Evolutionary conservation across 92 coral and sea anemone genomes (phyloP).

Genomic region (Anthopleura xanthogrammica): DNA sequence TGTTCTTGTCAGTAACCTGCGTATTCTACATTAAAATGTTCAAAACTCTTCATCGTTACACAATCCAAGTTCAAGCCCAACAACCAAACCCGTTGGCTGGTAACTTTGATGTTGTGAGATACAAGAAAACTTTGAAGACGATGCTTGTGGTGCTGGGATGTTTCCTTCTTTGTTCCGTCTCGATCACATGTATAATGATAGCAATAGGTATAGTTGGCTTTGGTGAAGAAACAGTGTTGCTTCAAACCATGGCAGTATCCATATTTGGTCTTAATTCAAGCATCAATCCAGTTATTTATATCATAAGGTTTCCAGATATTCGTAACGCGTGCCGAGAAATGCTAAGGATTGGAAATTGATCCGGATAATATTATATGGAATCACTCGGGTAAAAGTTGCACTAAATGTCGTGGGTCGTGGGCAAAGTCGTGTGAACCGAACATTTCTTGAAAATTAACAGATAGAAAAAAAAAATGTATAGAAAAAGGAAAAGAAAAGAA

Average conservation of each 20-base stretch:
- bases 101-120: slow-evolving; percentile 28
- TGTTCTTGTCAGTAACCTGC: not conserved
- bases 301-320: slow-evolving; percentile 20
- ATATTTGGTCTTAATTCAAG: slow-evolving; percentile 15
- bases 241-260: not conserved
- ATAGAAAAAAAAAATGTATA: no score
- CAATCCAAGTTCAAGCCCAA: slow-evolving; percentile 25
- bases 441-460: no score
- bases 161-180: slow-evolving; percentile 7
- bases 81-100: slow-evolving; percentile 26
- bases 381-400: no score
- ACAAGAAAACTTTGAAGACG: slow-evolving; percentile 28
- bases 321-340: slow-evolving; percentile 9
- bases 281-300: slow-evolving; percentile 9
- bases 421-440: no score
- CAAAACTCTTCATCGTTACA: slow-evolving; percentile 19
- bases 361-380: no score
- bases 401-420: no score
- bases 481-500: no score
- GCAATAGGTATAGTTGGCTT: not conserved
- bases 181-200: not conserved
- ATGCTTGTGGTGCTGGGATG: slow-evolving; percentile 20
- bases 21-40: slow-evolving; percentile 6
- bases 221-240: not conserved
- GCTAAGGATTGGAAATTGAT: not conserved